A percentile compares a stretch with the other conserved stretches of the same genome.
Conservation (phyloP, 2,888 invertebrate genomes). For the Azorinus chamasolen region DNA sequence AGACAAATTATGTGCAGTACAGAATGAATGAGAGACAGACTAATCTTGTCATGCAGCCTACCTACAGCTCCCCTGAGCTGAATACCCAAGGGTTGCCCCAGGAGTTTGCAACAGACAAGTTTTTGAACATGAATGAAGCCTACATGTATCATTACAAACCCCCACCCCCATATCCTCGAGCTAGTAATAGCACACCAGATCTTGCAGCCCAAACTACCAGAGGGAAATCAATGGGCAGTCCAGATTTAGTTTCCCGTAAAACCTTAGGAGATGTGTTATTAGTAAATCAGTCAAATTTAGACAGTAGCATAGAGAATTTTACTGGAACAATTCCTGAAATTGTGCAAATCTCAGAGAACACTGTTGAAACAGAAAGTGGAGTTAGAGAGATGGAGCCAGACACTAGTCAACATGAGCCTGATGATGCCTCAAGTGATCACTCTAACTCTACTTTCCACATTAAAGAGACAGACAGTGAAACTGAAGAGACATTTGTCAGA, state of each 20-base stretch:
- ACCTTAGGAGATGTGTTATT: constrained; percentile 61
- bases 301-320: constrained; percentile 76
- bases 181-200: constrained; percentile 94
- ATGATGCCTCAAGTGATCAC: constrained; percentile 81
- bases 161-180: constrained; percentile 93
- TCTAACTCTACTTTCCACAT: constrained; percentile 80
- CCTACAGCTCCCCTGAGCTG: constrained; percentile 86
- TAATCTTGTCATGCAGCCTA: constrained; percentile 83
- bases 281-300: constrained; percentile 70
- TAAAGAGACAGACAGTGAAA: constrained; percentile 78
- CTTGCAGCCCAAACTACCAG: constrained; percentile 88
- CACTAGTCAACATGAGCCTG: constrained; percentile 55
- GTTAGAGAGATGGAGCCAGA: constrained; percentile 40
- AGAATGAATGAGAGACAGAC: constrained; percentile 73
- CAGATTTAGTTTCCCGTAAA: constrained; percentile 89
- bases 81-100: constrained; percentile 79
- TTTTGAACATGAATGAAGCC: constrained; percentile 84
- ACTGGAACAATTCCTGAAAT: constrained; percentile 66
- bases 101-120: constrained; percentile 70
- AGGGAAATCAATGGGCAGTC: constrained; percentile 73
- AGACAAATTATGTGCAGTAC: constrained; percentile 68
- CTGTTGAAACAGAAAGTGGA: constrained; percentile 38
- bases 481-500: constrained; percentile 69
- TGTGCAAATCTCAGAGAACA: constrained; percentile 51
- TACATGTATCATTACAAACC: constrained; percentile 90